phyloP scores from a whole-genome alignment of 2,797 vertebrate species.

The Alauda arvensis region DNA sequence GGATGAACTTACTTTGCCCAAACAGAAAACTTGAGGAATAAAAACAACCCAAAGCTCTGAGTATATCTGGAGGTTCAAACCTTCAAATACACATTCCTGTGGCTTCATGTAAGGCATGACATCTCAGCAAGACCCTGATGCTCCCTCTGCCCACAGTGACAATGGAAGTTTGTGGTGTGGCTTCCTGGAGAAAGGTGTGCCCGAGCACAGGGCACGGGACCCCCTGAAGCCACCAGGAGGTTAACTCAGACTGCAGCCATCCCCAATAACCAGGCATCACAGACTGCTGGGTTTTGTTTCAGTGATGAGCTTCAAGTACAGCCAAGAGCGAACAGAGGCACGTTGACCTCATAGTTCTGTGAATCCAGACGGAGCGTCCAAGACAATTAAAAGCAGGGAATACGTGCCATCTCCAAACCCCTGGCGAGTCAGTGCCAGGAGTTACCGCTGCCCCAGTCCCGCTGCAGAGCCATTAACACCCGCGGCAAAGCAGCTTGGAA shows the following conservation, averaged over 20 bases:
- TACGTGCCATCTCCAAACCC: background rate
- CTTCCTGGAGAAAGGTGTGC: background rate
- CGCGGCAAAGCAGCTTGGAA: constrained; percentile 13
- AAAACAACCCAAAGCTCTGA: background rate
- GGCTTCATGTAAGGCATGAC: background rate
- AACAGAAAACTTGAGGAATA: background rate
- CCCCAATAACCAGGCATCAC: background rate
- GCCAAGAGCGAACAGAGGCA: constrained; percentile 47
- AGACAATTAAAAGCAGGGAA: constrained; percentile 57
- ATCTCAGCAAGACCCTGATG: background rate
- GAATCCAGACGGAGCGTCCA: constrained; percentile 1
- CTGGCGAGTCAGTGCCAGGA: background rate
- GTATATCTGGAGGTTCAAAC: background rate
- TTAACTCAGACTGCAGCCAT: background rate
- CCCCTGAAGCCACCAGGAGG: background rate
- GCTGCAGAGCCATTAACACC: background rate
- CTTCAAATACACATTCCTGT: background rate
- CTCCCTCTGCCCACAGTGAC: background rate
- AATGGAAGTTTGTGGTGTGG: rapidly evolving
- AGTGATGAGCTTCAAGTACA: constrained; percentile 45
- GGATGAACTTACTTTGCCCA: background rate
- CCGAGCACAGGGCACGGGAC: rapidly evolving
- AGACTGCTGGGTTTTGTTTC: constrained; percentile 23
- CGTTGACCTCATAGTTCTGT: constrained; percentile 46
- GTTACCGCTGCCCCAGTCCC: background rate